Percentiles rank a stretch among this genome's conserved stretches.
phyloP scores from a whole-genome alignment of 2,797 vertebrate genomes.

The Hafferia zeledoni region DNA sequence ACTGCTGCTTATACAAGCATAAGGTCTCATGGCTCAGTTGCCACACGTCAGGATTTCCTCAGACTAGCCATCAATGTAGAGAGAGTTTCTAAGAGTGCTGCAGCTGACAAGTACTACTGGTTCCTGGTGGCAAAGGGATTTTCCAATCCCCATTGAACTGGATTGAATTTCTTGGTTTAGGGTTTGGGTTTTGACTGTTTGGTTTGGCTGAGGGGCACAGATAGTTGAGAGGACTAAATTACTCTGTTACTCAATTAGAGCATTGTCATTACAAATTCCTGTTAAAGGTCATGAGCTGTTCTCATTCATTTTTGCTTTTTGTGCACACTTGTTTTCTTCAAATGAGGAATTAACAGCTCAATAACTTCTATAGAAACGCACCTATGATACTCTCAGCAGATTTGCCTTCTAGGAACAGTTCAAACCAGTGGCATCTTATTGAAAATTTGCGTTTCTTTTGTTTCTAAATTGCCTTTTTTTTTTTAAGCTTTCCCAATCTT shows the following conservation, averaged over 20 bases:
- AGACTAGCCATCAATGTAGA: neutral
- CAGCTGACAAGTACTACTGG: neutral
- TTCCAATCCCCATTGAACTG: neutral
- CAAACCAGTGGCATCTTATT: neutral
- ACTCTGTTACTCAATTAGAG: neutral
- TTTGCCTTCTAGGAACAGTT: neutral
- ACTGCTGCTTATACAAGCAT: constrained; percentile 19
- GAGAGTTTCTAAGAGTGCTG: neutral
- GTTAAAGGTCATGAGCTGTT: neutral
- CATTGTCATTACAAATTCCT: neutral
- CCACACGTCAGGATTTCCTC: neutral
- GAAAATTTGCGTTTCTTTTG: neutral
- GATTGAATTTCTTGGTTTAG: neutral
- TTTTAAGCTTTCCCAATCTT: neutral
- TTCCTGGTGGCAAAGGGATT: neutral
- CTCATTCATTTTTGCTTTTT: neutral
- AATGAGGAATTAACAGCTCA: neutral
- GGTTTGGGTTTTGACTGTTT: neutral
- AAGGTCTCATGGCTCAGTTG: constrained; percentile 5
- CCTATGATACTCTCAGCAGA: neutral
- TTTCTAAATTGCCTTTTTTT: neutral
- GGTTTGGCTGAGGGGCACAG: neutral
- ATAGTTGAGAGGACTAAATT: neutral
- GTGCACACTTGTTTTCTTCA: neutral
- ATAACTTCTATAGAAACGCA: neutral